phyloP scores from a whole-genome alignment of 2,797 vertebrate species.

The Octomys mimax region DNA sequence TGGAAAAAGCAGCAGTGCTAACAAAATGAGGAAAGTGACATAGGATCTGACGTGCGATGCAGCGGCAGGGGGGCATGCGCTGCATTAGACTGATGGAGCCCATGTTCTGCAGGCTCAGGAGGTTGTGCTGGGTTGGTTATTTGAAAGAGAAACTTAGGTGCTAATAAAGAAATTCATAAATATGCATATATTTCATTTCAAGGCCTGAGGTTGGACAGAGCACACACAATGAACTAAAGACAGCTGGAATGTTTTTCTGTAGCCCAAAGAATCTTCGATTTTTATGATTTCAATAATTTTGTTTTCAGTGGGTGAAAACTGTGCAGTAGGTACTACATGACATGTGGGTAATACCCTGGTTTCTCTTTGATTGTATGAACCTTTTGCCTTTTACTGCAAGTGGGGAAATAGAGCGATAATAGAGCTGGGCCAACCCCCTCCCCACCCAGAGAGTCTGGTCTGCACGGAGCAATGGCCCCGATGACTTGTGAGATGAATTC shows the following conservation, averaged over 20 bases:
- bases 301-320: background rate
- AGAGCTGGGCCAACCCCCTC: background rate
- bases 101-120: background rate
- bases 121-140: background rate
- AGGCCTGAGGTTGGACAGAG: background rate
- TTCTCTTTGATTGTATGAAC: background rate
- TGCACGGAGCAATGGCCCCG: background rate
- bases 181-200: background rate
- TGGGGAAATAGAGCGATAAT: background rate
- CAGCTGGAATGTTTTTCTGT: background rate
- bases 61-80: background rate
- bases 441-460: background rate
- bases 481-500: background rate
- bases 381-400: background rate
- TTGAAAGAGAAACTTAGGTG: slow-evolving; percentile 24
- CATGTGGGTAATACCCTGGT: background rate
- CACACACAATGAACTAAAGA: background rate
- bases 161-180: background rate
- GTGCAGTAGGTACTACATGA: background rate
- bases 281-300: background rate
- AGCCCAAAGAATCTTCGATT: background rate
- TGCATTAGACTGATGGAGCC: background rate
- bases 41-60: background rate
- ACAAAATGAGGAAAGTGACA: background rate
- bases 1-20: background rate